A percentile compares a stretch with the other conserved stretches of the same genome.
Evolutionary conservation across 2,888 invertebrate species (phyloP).

Genomic region (Neoitamus cyanurus): DNA sequence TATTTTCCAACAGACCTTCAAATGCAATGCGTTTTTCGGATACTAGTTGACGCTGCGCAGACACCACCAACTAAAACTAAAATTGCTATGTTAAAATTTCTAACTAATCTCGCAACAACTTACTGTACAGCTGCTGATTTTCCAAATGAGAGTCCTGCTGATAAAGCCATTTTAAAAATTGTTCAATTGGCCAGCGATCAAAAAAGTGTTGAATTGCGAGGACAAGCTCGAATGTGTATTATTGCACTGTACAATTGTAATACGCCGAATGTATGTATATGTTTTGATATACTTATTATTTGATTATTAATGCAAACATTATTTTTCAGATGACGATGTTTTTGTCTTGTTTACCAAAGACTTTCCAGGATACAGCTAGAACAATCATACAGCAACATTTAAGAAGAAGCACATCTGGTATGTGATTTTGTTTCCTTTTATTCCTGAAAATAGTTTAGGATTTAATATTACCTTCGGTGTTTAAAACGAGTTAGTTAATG

Average conservation of each 20-base stretch:
- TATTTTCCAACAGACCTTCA: conserved; percentile 76
- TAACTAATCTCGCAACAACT: conserved; percentile 75
- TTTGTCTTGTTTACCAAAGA: conserved; percentile 77
- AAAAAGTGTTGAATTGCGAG: conserved; percentile 77
- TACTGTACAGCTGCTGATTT: conserved; percentile 69
- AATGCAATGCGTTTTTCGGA: conserved; percentile 75
- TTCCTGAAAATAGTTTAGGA: background rate
- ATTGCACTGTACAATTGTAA: conserved; percentile 91
- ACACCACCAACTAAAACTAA: conserved; percentile 89
- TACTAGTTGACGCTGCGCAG: conserved; percentile 91
- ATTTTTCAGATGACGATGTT: conserved; percentile 79
- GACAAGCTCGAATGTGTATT: conserved; percentile 76
- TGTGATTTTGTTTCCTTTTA: conserved; percentile 19
- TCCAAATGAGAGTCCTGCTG: conserved; percentile 67
- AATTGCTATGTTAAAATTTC: conserved; percentile 79
- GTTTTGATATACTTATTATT: background rate
- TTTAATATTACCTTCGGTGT: background rate
- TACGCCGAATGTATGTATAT: conserved; percentile 72
- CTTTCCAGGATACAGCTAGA: conserved; percentile 79
- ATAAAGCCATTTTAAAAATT: conserved; percentile 79
- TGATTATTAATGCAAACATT: conserved; percentile 20
- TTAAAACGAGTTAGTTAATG: background rate
- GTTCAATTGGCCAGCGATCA: conserved; percentile 77
- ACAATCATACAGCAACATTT: conserved; percentile 80
- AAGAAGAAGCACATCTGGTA: conserved; percentile 72